phyloP scores from a whole-genome alignment of 1,140 invertebrate genomes.

The Rhagoletis zephyria region DNA sequence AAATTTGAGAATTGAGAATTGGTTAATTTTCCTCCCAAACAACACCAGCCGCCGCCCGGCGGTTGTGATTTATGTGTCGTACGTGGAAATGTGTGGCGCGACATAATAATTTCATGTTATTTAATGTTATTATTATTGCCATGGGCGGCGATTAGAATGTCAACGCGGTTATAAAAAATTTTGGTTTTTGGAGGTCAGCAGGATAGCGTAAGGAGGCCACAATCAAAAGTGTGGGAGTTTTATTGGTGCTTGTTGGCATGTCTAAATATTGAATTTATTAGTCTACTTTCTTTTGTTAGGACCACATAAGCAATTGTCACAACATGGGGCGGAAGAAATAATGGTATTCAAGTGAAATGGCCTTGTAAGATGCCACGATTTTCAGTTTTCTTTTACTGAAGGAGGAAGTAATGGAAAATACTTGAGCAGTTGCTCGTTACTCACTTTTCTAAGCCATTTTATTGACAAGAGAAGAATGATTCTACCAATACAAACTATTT shows the following conservation, averaged over 20 bases:
- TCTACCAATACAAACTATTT: no score
- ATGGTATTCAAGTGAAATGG: no score
- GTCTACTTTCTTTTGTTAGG: not conserved
- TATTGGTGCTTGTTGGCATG: conserved; percentile 15
- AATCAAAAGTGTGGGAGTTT: not conserved
- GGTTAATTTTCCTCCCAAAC: not conserved
- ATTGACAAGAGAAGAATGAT: no score
- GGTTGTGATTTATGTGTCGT: conserved; percentile 7
- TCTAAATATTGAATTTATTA: conserved; percentile 44
- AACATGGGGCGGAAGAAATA: no score
- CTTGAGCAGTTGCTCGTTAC: no score
- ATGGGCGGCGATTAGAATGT: conserved; percentile 24
- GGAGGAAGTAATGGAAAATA: no score
- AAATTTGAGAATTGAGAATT: conserved; percentile 22
- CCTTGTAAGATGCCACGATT: no score
- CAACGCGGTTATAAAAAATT: conserved; percentile 24
- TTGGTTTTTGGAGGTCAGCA: not conserved
- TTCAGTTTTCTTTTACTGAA: no score
- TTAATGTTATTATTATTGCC: not conserved
- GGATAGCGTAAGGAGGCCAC: conserved; percentile 14
- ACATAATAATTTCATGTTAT: conserved; percentile 6
- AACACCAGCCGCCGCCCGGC: not conserved
- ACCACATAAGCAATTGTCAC: no score
- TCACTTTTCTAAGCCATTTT: no score
- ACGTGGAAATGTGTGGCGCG: conserved; percentile 3